Percentiles rank a stretch among this genome's conserved stretches.
phyloP scores from a whole-genome alignment of 2,888 invertebrate genomes.

The Lumbricus terrestris region DNA sequence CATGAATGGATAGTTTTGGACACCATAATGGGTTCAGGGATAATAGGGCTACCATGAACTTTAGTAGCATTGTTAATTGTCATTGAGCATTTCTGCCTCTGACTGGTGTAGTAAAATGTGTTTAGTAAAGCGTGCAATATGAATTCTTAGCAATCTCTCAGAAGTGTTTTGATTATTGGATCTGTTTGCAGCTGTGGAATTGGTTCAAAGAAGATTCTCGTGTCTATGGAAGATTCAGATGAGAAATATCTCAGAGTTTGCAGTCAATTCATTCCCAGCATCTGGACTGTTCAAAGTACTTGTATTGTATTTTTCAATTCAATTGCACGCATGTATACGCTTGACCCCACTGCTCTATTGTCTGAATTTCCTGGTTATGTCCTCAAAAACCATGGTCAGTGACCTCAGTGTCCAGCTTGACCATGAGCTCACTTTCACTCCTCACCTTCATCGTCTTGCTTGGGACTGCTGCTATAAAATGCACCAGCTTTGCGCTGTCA shows the following conservation, averaged over 20 bases:
- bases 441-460: too few relatives aligned
- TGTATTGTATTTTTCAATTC: background rate
- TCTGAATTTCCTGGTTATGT: too few relatives aligned
- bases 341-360: too few relatives aligned
- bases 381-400: too few relatives aligned
- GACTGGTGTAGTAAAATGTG: background rate
- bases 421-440: too few relatives aligned
- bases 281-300: conserved; percentile 3
- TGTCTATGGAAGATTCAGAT: background rate
- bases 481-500: too few relatives aligned
- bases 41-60: too few relatives aligned
- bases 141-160: background rate
- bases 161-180: background rate
- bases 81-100: background rate
- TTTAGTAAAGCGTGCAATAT: background rate
- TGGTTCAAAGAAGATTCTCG: background rate
- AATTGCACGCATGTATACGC: too few relatives aligned
- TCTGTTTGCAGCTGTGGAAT: background rate
- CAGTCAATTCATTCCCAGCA: background rate
- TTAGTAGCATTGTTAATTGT: background rate
- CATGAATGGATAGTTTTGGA: background rate
- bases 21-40: background rate
- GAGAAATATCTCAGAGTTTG: conserved; percentile 3
- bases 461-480: too few relatives aligned
- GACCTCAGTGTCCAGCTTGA: too few relatives aligned